Base-by-base conservation (phyloP, 1,140 invertebrate genomes). In the Penaeus indicus region DNA sequence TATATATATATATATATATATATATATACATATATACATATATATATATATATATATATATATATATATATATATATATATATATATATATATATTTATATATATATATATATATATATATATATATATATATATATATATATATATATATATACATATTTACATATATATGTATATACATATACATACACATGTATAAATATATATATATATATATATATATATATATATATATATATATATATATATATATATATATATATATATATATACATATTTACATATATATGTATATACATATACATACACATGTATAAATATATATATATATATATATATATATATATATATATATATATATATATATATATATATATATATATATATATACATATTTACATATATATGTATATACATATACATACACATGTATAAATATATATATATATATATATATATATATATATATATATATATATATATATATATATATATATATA, bases 391-490 rank as follows among this genome's bases (percentile, higher is more conserved):
- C 2, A 32, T 32, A 32, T 32, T n/a, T n/a, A 67, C 3, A 67
- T n/a, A 67, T n/a, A 67, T 1, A 67, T n/a, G 3, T n/a, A 67
- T n/a, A 67, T n/a, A 67, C 3, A 67, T n/a, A 67, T n/a, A 67
- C 3, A 67, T n/a, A 67, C 63, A 67, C 3, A 67, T n/a, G 3
- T n/a, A 1, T n/a, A 3, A 19, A 67, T n/a, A 67, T 1, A 67
- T n/a, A 67, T n/a, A 67, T n/a, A 67, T n/a, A 67, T n/a, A 67
- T n/a, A 67, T n/a, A 67, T n/a, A 67, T n/a, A 67, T n/a, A 67
- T n/a, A 67, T 3, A 67, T n/a, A 67, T n/a, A 67, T n/a, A 67
- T n/a, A 67, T n/a, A 67, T n/a, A 67, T n/a, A 67, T 67, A 67
- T n/a, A 67, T 67, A 67, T 67, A 67, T 67, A 67, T 67, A 3